Evolutionary conservation across 2,797 vertebrate genomes (phyloP), one percentile per base, ranked within the genome.

Genomic region (Dromococcyx pavoninus): DNA sequence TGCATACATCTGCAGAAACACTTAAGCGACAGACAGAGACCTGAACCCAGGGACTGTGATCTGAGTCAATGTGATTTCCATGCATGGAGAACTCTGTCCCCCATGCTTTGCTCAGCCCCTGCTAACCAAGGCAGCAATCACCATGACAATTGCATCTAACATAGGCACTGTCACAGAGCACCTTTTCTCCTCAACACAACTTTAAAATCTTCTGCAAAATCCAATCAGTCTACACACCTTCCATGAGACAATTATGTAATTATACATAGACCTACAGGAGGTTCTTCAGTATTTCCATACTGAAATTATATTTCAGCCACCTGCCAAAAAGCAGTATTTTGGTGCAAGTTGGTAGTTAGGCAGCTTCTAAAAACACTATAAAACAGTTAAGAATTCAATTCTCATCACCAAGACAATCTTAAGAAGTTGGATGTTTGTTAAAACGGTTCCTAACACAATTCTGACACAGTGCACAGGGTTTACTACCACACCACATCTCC

Each of bases 131-230:
- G 24, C 9, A 41, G 18, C 19, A 24, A 17, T 13, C 48, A 46
- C 21, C 64, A 64, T 1, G n/a, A 48, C 28, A 25, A 53, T 62
- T 16, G 33, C 15, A 46, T 51, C n/a, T 72, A n/a, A 30, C 8
- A 58, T 0, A 35, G 37, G 7, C 25, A 57, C 0, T 0, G 44
- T 35, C 5, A 2, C 1, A 3, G 54, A 62, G 32, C 3, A 10
- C 4, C 18, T 62, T 69, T 75, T 75, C 48, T 90, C 41, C 24
- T 74, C 21, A 58, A 19, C 19, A 56, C 13, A 89, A 39, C 48
- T n/a, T 30, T 54, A 27, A 72, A 48, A 71, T 22, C 43, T 56
- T 28, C 75, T 67, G 32, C 44, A 85, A 85, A 91, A 66, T 17
- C 37, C 1, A 0, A 32, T 41, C 37, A 57, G 32, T 57, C 51